These are phyloP conservation scores for Peromyscus aztecus DNA, from an alignment of 2,797 vertebrate genomes.

Conservation along the genomic window DNA sequence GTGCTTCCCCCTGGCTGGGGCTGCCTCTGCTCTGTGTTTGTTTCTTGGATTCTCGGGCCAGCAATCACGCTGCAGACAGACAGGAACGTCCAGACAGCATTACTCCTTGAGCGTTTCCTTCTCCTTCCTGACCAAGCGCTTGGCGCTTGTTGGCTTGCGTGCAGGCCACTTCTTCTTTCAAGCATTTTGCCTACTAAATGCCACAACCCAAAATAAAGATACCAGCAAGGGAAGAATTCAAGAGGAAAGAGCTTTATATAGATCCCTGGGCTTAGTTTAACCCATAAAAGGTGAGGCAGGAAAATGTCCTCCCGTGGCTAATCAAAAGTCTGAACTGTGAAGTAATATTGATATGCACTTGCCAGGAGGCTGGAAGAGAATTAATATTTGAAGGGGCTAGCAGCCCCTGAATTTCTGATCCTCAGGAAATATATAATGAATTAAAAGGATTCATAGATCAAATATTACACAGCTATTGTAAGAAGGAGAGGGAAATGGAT, in stretches of 20 bases:
- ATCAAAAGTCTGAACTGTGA: conserved; percentile 35
- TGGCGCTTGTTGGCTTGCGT: neutral
- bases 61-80: neutral
- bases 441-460: conserved; percentile 78
- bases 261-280: conserved; percentile 19
- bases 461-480: conserved; percentile 64
- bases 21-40: neutral
- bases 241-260: conserved; percentile 48
- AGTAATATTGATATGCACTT: conserved; percentile 18
- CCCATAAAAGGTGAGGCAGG: conserved; percentile 20
- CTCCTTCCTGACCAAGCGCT: neutral
- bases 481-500: conserved; percentile 69
- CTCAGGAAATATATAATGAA: conserved; percentile 72
- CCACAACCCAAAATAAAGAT: conserved; percentile 64
- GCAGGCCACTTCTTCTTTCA: conserved; percentile 7
- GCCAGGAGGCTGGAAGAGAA: neutral
- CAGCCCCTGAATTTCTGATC: conserved; percentile 73
- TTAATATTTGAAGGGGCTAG: conserved; percentile 59
- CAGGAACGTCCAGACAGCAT: neutral
- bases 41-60: neutral
- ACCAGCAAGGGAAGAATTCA: neutral
- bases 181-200: neutral
- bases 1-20: neutral
- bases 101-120: accelerated
- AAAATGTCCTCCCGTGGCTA: neutral